Percentiles rank a stretch among this genome's conserved stretches.
Evolutionary conservation across 2,797 vertebrate genomes (phyloP).

Genomic region (Pseudochirops cupreus): DNA sequence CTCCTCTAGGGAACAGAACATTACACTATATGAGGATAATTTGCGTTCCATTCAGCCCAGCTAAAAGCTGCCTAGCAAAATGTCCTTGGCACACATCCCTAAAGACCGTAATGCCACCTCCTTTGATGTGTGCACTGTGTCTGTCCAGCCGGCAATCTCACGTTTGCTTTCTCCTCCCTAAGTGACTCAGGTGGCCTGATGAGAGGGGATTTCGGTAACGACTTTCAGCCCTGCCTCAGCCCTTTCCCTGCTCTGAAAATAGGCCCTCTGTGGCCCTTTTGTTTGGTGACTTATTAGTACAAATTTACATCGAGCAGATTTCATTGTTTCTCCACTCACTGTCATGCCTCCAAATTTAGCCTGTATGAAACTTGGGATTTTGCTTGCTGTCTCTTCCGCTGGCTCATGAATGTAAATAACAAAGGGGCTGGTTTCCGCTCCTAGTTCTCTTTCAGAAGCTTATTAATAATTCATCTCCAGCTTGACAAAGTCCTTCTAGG

Average conservation of each 20-base stretch:
- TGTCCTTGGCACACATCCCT: slow-evolving; percentile 67
- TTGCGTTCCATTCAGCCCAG: slow-evolving; percentile 61
- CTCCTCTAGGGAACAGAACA: slow-evolving; percentile 45
- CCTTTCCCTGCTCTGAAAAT: slow-evolving; percentile 61
- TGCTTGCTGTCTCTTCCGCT: slow-evolving; percentile 64
- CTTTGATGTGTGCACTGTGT: slow-evolving; percentile 69
- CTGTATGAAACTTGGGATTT: slow-evolving; percentile 72
- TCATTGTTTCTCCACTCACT: slow-evolving; percentile 67
- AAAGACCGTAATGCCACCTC: slow-evolving; percentile 64
- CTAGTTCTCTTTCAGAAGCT: slow-evolving; percentile 54
- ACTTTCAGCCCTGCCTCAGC: slow-evolving; percentile 46
- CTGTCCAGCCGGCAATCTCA: slow-evolving; percentile 61
- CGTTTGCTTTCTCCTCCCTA: slow-evolving; percentile 54
- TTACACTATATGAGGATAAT: slow-evolving; percentile 70
- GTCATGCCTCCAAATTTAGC: slow-evolving; percentile 65
- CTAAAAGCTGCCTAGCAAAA: slow-evolving; percentile 76
- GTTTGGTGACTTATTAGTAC: slow-evolving; percentile 58
- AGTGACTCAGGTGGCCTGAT: slow-evolving; percentile 66
- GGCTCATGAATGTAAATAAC: slow-evolving; percentile 80
- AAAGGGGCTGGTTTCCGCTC: slow-evolving; percentile 63
- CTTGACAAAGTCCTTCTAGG: slow-evolving; percentile 72
- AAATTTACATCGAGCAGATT: slow-evolving; percentile 68
- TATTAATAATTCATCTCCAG: slow-evolving; percentile 80
- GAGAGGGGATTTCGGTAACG: slow-evolving; percentile 74
- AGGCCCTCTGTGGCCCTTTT: slow-evolving; percentile 61